phyloP scores from a whole-genome alignment of 1,140 invertebrate species.

The Lordiphosa stackelbergi region DNA sequence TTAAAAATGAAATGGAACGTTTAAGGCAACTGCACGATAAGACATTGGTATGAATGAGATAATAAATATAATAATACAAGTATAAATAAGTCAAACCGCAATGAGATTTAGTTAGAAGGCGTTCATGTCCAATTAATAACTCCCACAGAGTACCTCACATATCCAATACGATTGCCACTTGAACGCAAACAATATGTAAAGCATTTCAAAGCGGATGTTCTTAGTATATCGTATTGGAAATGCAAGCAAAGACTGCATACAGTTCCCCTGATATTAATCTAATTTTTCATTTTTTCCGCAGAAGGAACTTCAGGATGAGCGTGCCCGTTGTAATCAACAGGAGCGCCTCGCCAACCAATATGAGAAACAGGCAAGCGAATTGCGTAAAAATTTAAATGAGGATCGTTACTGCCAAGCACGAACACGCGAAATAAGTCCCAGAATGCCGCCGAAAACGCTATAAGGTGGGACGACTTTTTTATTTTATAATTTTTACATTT shows the following conservation, averaged over 20 bases:
- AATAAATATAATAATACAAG: no score
- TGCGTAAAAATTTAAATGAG: conserved; percentile 59
- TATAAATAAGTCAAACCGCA: no score
- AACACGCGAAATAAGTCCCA: conserved; percentile 37
- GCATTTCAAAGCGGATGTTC: no score
- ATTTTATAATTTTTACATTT: conserved; percentile 7
- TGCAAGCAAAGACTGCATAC: no score
- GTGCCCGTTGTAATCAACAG: conserved; percentile 41
- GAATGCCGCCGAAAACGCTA: conserved; percentile 35
- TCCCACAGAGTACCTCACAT: no score
- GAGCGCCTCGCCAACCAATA: conserved; percentile 54
- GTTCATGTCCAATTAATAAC: no score
- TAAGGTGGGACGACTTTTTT: neutral
- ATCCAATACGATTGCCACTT: no score
- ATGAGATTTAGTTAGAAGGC: no score
- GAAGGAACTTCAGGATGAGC: conserved; percentile 54
- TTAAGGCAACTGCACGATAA: conserved; percentile 42
- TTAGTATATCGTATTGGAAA: no score
- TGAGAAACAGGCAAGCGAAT: conserved; percentile 53
- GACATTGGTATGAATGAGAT: conserved; percentile 42
- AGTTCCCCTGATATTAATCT: no score
- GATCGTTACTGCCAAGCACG: conserved; percentile 66
- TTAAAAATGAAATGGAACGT: conserved; percentile 56
- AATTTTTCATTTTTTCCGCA: conserved; percentile 9
- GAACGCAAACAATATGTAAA: no score